Conservation (phyloP, 2,113 vertebrate genomes). For the Hypanus sabinus region DNA sequence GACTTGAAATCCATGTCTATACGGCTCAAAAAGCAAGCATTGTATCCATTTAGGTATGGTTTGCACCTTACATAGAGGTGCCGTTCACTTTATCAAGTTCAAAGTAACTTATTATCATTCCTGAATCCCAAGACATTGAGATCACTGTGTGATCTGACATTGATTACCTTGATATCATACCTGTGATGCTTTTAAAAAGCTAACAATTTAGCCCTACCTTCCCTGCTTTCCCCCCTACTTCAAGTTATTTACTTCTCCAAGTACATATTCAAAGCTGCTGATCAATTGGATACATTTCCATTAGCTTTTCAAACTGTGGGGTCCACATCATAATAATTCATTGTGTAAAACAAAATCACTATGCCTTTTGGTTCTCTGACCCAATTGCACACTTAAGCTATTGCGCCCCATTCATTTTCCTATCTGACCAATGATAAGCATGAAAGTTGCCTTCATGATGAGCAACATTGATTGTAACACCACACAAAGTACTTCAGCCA, state of each 20-base stretch:
- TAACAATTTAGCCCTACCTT: not conserved
- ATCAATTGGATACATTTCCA: not conserved
- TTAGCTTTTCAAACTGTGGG: not conserved
- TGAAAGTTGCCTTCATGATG: not conserved
- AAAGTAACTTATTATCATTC: no score
- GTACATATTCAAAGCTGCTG: not conserved
- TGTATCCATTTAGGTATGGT: no score
- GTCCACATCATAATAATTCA: not conserved
- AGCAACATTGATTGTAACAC: not conserved
- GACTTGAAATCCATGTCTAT: not conserved
- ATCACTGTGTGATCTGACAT: no score
- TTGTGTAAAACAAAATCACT: not conserved
- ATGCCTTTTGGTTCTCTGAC: not conserved
- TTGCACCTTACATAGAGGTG: not conserved
- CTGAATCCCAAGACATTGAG: no score
- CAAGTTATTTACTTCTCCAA: not conserved
- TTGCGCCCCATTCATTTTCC: not conserved
- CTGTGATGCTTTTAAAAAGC: not conserved
- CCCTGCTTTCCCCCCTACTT: not conserved
- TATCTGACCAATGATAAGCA: conserved; percentile 20
- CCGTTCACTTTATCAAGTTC: no score
- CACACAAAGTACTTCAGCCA: not conserved
- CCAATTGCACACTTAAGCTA: not conserved
- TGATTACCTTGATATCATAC: no score
- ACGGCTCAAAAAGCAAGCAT: not conserved